Conservation (phyloP, 92 coral and sea anemone genomes). For the Paragorgia papillata region DNA sequence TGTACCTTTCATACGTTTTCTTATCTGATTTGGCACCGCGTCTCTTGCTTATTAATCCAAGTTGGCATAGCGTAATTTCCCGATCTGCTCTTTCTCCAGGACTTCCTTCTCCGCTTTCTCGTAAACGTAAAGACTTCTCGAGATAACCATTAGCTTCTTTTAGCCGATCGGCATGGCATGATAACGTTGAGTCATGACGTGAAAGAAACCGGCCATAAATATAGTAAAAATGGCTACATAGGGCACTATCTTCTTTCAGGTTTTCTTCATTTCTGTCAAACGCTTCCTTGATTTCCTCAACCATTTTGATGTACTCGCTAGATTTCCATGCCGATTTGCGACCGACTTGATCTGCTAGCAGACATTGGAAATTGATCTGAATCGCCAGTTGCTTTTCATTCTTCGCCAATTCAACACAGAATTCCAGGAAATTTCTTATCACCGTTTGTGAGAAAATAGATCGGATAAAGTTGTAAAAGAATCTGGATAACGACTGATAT, state of each 20-base stretch:
- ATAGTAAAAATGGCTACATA: too few species aligned
- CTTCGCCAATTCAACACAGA: neutral
- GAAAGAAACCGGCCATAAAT: too few species aligned
- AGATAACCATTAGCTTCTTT: neutral
- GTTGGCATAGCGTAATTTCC: neutral
- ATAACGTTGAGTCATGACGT: too few species aligned
- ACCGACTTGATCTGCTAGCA: conserved; percentile 23
- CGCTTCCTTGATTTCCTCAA: too few species aligned
- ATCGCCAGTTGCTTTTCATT: neutral
- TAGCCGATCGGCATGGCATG: neutral
- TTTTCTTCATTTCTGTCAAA: too few species aligned
- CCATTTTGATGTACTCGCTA: too few species aligned
- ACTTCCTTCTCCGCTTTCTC: conserved; percentile 1
- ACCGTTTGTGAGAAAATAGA: conserved; percentile 1
- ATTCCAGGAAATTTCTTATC: neutral
- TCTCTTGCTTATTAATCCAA: neutral
- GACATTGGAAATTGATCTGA: conserved; percentile 16
- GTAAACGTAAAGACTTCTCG: neutral
- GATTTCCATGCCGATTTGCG: conserved; percentile 1
- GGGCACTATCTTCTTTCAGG: too few species aligned
- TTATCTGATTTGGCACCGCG: neutral
- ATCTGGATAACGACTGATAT: conserved; percentile 17
- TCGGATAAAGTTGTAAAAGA: conserved; percentile 13
- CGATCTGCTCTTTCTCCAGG: neutral
- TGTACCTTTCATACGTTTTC: neutral